These are phyloP conservation scores for Hartigia nigra DNA, from an alignment of 2,888 invertebrate genomes.

Conservation along the genomic window DNA sequence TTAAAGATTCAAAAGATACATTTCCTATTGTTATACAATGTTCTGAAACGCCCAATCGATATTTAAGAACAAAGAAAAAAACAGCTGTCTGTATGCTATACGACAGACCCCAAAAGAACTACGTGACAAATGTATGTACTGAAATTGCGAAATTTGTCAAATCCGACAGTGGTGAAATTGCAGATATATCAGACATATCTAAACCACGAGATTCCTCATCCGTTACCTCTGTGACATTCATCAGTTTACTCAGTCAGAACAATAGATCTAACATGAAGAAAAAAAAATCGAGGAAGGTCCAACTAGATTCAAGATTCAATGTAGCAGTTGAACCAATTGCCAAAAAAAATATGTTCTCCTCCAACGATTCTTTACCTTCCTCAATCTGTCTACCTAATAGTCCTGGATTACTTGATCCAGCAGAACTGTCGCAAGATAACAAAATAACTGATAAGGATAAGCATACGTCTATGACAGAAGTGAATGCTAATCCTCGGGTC, in stretches of 20 bases:
- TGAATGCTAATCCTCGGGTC: background rate
- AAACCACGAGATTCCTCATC: background rate
- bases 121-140: background rate
- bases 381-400: background rate
- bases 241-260: background rate
- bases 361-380: background rate
- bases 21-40: background rate
- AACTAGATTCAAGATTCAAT: background rate
- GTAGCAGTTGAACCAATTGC: background rate
- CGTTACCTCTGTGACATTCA: background rate
- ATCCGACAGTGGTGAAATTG: constrained; percentile 5
- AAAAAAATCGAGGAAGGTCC: background rate
- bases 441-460: background rate
- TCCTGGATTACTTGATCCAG: background rate
- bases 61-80: background rate
- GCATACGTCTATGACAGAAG: background rate
- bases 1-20: background rate
- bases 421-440: background rate
- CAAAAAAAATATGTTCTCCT: background rate
- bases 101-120: background rate
- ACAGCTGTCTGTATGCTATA: background rate
- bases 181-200: background rate
- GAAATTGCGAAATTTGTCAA: background rate
- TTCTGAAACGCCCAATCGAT: background rate
- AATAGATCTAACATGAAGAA: background rate